Conservation (phyloP, 2,888 invertebrate species). For the Crematogaster levior region DNA sequence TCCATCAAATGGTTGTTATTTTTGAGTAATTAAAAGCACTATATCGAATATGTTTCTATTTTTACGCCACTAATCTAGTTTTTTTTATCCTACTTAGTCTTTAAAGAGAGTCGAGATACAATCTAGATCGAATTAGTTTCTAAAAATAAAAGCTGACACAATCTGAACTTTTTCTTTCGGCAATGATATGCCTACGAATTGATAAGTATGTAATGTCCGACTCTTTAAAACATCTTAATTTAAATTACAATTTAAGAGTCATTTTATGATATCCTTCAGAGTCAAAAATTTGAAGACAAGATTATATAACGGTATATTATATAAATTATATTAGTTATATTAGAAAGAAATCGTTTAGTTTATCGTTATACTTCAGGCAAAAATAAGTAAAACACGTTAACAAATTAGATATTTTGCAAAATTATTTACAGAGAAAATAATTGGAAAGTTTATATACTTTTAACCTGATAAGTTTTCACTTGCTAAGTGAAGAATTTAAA, state of each 20-base stretch:
- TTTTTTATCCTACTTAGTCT: slow-evolving; percentile 4
- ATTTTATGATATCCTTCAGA: neutral
- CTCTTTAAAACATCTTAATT: neutral
- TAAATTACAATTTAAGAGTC: neutral
- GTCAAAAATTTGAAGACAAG: neutral
- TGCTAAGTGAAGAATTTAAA: slow-evolving; percentile 53
- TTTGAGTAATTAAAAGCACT: neutral
- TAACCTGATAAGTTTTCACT: neutral
- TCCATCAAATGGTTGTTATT: neutral
- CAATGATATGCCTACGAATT: neutral
- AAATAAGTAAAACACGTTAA: neutral
- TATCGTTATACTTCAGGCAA: neutral
- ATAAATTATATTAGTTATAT: neutral
- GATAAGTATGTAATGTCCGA: neutral
- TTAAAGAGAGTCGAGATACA: slow-evolving; percentile 25
- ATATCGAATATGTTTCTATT: slow-evolving; percentile 9
- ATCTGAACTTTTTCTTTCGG: slow-evolving; percentile 57
- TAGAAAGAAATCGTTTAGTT: neutral
- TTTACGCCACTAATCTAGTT: neutral
- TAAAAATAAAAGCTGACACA: slow-evolving; percentile 66
- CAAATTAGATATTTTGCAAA: neutral
- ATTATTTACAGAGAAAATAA: slow-evolving; percentile 7
- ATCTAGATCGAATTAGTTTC: slow-evolving; percentile 58
- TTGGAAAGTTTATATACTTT: neutral
- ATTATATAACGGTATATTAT: too few relatives aligned